Conservation (phyloP, 2,797 vertebrate genomes). For the Sus cebifrons region DNA sequence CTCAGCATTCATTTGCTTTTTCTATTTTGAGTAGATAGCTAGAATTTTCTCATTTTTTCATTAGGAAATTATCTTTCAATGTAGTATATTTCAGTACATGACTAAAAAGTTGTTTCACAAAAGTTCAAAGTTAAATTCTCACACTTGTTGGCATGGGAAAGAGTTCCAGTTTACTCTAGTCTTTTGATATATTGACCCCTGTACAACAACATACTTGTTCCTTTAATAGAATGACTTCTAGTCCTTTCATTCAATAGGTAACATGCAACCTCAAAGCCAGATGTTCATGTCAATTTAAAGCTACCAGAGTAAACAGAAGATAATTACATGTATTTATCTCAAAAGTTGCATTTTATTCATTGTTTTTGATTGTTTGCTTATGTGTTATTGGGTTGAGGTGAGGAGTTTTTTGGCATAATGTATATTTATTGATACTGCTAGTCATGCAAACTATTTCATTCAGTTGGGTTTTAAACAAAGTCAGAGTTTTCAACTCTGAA, state of each 20-base stretch:
- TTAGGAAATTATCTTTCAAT: slow-evolving; percentile 14
- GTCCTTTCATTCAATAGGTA: background rate
- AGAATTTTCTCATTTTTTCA: background rate
- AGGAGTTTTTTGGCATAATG: background rate
- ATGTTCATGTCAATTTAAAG: background rate
- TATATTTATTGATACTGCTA: background rate
- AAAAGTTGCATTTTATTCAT: background rate
- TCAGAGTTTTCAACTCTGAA: slow-evolving; percentile 32
- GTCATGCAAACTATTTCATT: background rate
- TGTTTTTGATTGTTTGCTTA: background rate
- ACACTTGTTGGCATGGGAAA: background rate
- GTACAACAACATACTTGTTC: background rate
- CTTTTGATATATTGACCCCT: background rate
- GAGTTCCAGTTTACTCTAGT: background rate
- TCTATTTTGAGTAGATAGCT: background rate
- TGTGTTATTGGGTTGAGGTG: background rate
- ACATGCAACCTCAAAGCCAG: background rate
- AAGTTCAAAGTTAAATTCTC: slow-evolving; percentile 47
- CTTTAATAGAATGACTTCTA: background rate
- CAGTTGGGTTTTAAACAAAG: slow-evolving; percentile 32
- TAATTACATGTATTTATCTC: background rate
- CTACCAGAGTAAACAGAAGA: background rate
- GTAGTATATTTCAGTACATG: background rate
- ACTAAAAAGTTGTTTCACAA: slow-evolving; percentile 2
- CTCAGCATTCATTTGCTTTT: background rate